These are phyloP conservation scores for Orycteropus afer DNA, from an alignment of 2,113 vertebrate species.

Conservation along the genomic window DNA sequence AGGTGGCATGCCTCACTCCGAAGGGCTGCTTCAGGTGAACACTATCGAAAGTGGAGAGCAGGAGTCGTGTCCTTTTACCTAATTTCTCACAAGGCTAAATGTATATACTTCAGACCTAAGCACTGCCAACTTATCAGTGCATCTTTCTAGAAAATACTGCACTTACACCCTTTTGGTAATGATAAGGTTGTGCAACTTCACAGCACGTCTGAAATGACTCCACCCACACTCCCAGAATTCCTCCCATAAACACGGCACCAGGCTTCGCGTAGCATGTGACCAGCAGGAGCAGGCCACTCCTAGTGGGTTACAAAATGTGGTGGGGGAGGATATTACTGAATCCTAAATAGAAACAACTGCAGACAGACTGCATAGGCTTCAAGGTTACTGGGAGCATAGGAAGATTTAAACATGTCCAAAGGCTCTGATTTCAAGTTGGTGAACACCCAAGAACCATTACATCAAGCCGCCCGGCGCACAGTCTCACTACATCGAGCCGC, in stretches of 20 bases:
- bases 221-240: not conserved
- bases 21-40: not conserved
- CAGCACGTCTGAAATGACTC: not conserved
- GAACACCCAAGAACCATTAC: not conserved
- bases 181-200: not conserved
- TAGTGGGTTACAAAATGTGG: not conserved
- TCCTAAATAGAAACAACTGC: not conserved
- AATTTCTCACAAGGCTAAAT: constrained; percentile 43
- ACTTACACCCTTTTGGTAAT: not conserved
- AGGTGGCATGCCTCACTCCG: not conserved
- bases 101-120: not conserved
- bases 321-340: not conserved
- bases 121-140: not conserved
- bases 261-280: not conserved
- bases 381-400: not conserved
- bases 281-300: not conserved
- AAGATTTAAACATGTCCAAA: not conserved
- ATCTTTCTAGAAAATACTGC: constrained; percentile 18
- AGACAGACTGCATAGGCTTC: not conserved
- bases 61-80: not conserved
- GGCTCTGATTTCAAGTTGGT: not conserved
- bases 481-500: no score
- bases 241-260: not conserved
- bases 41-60: not conserved
- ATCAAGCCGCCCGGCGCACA: not conserved